phyloP scores from a whole-genome alignment of 2,888 invertebrate genomes.

The Reticulitermes lucifugus region DNA sequence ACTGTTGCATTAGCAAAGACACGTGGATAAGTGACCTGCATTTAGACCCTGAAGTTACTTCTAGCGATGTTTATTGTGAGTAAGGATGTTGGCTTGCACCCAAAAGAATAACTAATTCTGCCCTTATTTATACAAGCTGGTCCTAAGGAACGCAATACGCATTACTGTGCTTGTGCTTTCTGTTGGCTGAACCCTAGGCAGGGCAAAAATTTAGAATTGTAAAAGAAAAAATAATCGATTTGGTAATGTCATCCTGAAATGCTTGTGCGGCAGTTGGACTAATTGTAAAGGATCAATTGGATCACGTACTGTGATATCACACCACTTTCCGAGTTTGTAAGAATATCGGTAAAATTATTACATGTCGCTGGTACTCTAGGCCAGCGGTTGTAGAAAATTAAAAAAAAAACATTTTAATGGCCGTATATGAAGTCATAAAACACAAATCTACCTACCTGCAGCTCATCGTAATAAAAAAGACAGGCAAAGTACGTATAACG shows the following conservation, averaged over 20 bases:
- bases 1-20: background rate
- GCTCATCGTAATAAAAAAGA: too few species aligned
- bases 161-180: background rate
- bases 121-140: background rate
- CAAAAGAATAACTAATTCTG: background rate
- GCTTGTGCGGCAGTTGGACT: background rate
- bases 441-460: background rate
- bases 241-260: background rate
- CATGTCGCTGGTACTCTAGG: background rate
- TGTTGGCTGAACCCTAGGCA: background rate
- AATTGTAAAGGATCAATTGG: background rate
- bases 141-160: background rate
- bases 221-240: background rate
- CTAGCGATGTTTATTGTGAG: background rate
- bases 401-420: background rate
- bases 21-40: background rate
- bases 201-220: background rate
- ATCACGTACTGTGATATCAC: background rate
- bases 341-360: background rate
- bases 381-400: background rate
- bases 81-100: slow-evolving; percentile 21
- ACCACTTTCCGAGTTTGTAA: background rate
- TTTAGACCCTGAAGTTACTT: background rate
- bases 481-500: too few species aligned
- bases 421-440: background rate